A percentile compares a stretch with the other conserved stretches of the same genome.
phyloP scores from a whole-genome alignment of 2,113 vertebrate species.

The Tetrao urogallus region DNA sequence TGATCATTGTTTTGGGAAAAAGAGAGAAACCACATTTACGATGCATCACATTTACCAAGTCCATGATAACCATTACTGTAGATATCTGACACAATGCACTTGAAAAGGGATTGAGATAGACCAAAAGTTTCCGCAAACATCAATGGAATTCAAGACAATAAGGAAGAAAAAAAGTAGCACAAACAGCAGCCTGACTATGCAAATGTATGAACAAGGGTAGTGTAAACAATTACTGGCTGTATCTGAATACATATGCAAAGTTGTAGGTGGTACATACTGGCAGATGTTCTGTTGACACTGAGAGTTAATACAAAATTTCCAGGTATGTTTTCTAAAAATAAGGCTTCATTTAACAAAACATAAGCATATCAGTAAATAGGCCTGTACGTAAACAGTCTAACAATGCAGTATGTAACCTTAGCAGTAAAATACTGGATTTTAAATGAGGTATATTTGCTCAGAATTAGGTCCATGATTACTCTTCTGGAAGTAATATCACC shows the following conservation, averaged over 20 bases:
- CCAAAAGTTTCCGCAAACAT: neutral
- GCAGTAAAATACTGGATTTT: slow-evolving; percentile 19
- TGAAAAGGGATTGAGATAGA: neutral
- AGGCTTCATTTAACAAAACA: slow-evolving; percentile 43
- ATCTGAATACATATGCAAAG: neutral
- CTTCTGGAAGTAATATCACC: neutral
- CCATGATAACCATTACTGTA: neutral
- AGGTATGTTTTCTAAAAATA: slow-evolving; percentile 18
- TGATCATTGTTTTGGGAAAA: neutral
- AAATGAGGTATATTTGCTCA: slow-evolving; percentile 61
- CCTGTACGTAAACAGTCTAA: neutral
- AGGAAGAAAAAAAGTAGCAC: neutral
- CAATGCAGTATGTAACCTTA: neutral
- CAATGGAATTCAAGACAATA: neutral
- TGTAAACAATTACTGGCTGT: neutral
- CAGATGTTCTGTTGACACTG: neutral
- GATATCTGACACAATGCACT: neutral
- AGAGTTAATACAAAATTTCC: slow-evolving; percentile 32
- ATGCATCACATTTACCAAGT: neutral
- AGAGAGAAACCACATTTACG: slow-evolving; percentile 17
- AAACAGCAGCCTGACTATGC: neutral
- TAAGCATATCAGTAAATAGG: slow-evolving; percentile 6
- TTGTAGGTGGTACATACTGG: neutral
- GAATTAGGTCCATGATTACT: neutral
- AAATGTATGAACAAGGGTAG: neutral